Evolutionary conservation across 2,113 vertebrate genomes (phyloP).

Genomic region (Paraplagusia blochii): DNA sequence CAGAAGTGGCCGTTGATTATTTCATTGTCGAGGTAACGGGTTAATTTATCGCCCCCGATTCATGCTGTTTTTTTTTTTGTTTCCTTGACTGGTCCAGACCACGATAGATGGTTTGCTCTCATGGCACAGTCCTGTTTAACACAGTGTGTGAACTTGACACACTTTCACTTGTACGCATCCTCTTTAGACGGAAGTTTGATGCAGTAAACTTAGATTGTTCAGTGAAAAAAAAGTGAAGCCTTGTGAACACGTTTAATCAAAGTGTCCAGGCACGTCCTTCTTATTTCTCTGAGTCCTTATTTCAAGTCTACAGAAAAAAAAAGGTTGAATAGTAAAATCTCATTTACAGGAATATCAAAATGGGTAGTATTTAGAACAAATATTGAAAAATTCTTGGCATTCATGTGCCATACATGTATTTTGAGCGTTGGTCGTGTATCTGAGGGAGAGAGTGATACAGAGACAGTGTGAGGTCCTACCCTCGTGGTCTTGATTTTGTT

Average conservation of each 20-base stretch:
- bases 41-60: conserved; percentile 40
- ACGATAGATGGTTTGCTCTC: conserved; percentile 14
- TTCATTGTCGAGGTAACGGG: conserved; percentile 58
- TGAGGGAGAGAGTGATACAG: background rate
- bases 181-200: conserved; percentile 9
- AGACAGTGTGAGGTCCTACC: conserved; percentile 78
- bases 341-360: background rate
- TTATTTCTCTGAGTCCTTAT: conserved; percentile 3
- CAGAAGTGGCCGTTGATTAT: conserved; percentile 34
- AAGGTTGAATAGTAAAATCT: conserved; percentile 3
- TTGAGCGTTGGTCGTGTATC: background rate
- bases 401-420: background rate
- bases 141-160: conserved; percentile 1
- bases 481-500: conserved; percentile 99
- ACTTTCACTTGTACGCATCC: background rate
- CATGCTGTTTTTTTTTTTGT: conserved; percentile 35
- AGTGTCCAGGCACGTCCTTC: background rate
- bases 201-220: conserved; percentile 9
- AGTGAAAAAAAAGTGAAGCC: conserved; percentile 16
- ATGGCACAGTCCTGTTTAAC: conserved; percentile 12
- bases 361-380: background rate
- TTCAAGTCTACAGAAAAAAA: conserved; percentile 1
- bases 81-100: conserved; percentile 29
- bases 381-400: background rate
- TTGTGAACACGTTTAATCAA: conserved; percentile 11